Evolutionary conservation across 2,888 invertebrate species (phyloP).

Genomic region (Alviniconcha strummeri): DNA sequence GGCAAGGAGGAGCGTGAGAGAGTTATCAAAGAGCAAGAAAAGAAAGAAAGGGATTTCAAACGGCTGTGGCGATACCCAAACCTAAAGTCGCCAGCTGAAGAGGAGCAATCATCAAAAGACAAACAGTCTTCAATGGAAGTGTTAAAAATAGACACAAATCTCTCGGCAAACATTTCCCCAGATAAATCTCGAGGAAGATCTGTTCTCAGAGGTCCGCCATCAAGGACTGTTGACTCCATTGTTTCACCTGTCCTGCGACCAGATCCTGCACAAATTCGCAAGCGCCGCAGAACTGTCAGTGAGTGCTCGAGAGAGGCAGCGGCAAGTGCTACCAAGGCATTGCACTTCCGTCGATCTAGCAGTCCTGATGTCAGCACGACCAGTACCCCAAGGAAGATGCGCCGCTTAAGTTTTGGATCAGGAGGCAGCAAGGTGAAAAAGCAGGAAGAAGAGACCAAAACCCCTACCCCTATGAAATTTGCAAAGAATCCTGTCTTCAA

Average conservation of each 20-base stretch:
- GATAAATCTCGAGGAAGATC: slow-evolving; percentile 21
- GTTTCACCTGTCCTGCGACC: slow-evolving; percentile 67
- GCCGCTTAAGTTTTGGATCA: slow-evolving; percentile 43
- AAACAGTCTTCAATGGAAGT: slow-evolving; percentile 43
- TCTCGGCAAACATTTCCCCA: neutral
- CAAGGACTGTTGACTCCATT: slow-evolving; percentile 40
- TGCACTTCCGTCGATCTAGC: slow-evolving; percentile 35
- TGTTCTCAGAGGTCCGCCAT: slow-evolving; percentile 1
- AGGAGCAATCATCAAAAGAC: neutral
- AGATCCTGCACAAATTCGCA: slow-evolving; percentile 56
- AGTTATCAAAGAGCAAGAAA: neutral
- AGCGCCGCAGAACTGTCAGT: slow-evolving; percentile 59
- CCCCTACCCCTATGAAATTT: slow-evolving; percentile 42
- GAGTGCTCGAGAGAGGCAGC: slow-evolving; percentile 44
- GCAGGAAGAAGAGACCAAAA: slow-evolving; percentile 17
- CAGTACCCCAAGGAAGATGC: slow-evolving; percentile 40
- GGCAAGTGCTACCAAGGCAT: slow-evolving; percentile 43
- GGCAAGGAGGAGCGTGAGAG: neutral
- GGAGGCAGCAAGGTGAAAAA: slow-evolving; percentile 23
- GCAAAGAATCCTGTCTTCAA: slow-evolving; percentile 82
- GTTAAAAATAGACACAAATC: slow-evolving; percentile 53
- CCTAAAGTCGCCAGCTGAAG: slow-evolving; percentile 1
- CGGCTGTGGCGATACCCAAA: slow-evolving; percentile 17
- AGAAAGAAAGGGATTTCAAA: neutral
- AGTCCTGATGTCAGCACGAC: slow-evolving; percentile 31